Evolutionary conservation across 1,140 invertebrate genomes (phyloP), one percentile per base, ranked within the genome.

Genomic region (Tetraneura akinire): DNA sequence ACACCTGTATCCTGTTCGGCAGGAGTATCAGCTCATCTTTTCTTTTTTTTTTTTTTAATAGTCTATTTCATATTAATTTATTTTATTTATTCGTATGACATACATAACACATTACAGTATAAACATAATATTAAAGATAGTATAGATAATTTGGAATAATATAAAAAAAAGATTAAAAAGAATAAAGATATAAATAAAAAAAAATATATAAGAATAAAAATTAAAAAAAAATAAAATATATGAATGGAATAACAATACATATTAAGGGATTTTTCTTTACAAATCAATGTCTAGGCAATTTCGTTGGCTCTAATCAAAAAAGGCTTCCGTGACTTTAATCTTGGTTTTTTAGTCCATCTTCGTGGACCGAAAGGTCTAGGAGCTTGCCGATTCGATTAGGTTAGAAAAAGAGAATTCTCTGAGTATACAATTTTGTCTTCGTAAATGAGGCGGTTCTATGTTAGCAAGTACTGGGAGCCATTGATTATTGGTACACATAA

Each of bases 251-350:
- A n/a, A n/a, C n/a, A n/a, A n/a, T 49, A 11, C 10, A 11, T 14
- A 49, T 11, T 14, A 49, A 49, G 14, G 42, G n/a, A 11, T 26
- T 45, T 51, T 37, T 45, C 37, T 11, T 53, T 3, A 73, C 21
- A 73, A 51, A 51, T 73, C 26, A 45, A 45, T 73, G 70, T 73
- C 70, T 3, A 23, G 32, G 60, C 60, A 16, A 80, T 29, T 60
- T 32, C 29, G 42, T 60, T 42, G 76, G 55, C n/a, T 64, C 45
- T 45, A 55, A 42, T 57, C 53, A 62, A 3, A 62, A 62, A 62
- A 45, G 76, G 76, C 42, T 80, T 80, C 45, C 55, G 55, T 57
- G 76, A 80, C 42, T 37, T 32, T 32, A 80, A 29, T 80, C 76
- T 80, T 62, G 29, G 76, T 29, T 42, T 47, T 80, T 37, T 64